Percentiles rank a stretch among this genome's conserved stretches.
Conservation (phyloP, 2,113 vertebrate species). For the Phalacrocorax carbo region DNA sequence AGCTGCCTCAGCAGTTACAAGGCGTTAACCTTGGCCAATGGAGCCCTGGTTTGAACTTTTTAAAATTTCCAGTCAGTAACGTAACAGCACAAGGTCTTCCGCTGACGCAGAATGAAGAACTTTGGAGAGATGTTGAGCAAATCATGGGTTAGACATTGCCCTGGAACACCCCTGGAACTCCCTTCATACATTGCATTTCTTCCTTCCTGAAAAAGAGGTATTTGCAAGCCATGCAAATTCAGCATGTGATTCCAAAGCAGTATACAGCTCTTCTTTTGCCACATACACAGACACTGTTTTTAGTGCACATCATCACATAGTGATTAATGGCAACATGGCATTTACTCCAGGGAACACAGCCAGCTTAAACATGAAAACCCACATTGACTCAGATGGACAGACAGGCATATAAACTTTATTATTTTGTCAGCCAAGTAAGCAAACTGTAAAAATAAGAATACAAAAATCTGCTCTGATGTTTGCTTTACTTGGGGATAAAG, state of each 20-base stretch:
- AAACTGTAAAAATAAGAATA: conserved; percentile 53
- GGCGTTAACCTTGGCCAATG: background rate
- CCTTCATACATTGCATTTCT: background rate
- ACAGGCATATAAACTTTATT: conserved; percentile 20
- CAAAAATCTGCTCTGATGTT: conserved; percentile 38
- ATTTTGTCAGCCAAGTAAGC: conserved; percentile 36
- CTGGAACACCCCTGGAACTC: background rate
- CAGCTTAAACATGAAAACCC: conserved; percentile 49
- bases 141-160: background rate
- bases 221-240: background rate
- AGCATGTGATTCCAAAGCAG: background rate
- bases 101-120: background rate
- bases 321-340: conserved; percentile 52
- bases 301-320: conserved; percentile 25
- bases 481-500: conserved; percentile 20
- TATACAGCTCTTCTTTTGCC: background rate
- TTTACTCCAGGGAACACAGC: conserved; percentile 42
- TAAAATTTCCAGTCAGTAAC: background rate
- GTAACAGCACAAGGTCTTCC: background rate
- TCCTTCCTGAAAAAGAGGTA: background rate
- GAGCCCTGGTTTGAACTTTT: background rate
- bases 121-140: background rate
- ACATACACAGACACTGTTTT: conserved; percentile 22
- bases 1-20: background rate
- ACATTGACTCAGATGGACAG: conserved; percentile 45